A percentile compares a stretch with the other conserved stretches of the same genome.
Evolutionary conservation across 2,888 invertebrate species (phyloP).

Genomic region (Scrobipalpa atriplicella): DNA sequence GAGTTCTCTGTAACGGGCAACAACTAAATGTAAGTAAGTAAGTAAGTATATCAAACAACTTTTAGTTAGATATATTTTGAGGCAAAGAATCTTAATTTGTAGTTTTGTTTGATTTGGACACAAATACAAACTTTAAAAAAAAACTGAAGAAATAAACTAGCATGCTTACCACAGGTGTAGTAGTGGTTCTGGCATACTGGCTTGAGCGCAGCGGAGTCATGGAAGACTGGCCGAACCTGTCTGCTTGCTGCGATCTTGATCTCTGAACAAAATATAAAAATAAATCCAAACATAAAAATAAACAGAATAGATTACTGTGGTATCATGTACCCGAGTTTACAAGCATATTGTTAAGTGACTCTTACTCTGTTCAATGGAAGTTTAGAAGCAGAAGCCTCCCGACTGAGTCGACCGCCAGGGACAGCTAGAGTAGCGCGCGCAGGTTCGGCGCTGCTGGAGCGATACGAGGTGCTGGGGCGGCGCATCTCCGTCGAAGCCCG

Average conservation of each 20-base stretch:
- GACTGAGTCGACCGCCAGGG: slow-evolving; percentile 54
- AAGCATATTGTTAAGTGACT: too few relatives aligned
- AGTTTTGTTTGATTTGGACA: too few relatives aligned
- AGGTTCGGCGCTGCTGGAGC: slow-evolving; percentile 73
- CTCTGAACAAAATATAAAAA: slow-evolving; percentile 47
- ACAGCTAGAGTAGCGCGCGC: slow-evolving; percentile 59
- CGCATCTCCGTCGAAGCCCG: slow-evolving; percentile 64
- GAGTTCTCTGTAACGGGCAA: slow-evolving; percentile 60
- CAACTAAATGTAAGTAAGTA: not conserved
- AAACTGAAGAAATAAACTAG: too few relatives aligned
- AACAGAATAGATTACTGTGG: not conserved
- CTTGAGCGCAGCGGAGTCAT: slow-evolving; percentile 62
- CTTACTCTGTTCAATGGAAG: slow-evolving; percentile 47
- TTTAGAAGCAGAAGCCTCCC: slow-evolving; percentile 70
- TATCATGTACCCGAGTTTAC: not conserved
- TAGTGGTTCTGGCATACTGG: slow-evolving; percentile 56
- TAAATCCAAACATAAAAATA: not conserved
- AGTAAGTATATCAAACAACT: too few relatives aligned
- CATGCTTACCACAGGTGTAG: slow-evolving; percentile 53
- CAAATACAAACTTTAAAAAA: too few relatives aligned
- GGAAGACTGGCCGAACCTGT: slow-evolving; percentile 55
- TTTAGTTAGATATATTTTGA: too few relatives aligned
- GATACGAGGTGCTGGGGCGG: slow-evolving; percentile 58
- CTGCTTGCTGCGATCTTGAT: slow-evolving; percentile 67
- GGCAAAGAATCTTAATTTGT: too few relatives aligned